Conservation (phyloP, 1,140 invertebrate species). For the Brachionus plicatilis region DNA sequence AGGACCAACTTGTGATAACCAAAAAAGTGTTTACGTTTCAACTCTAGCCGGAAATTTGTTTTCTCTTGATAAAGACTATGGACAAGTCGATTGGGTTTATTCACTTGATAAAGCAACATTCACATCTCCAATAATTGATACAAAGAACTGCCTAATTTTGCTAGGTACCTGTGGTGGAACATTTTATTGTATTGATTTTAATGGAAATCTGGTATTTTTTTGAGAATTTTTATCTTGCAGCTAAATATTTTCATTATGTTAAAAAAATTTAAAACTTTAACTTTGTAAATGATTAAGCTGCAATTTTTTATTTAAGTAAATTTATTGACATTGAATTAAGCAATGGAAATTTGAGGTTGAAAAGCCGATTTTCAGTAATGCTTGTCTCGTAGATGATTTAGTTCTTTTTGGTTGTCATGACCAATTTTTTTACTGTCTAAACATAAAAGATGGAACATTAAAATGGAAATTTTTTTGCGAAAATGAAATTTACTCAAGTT, state of each 20-base stretch:
- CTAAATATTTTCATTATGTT: background rate
- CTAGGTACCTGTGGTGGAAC: background rate
- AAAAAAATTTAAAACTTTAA: background rate
- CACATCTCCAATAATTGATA: slow-evolving; percentile 55
- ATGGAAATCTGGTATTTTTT: slow-evolving; percentile 44
- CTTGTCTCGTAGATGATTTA: slow-evolving; percentile 56
- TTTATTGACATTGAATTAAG: background rate
- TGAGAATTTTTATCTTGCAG: background rate
- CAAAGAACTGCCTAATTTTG: background rate
- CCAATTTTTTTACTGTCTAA: slow-evolving; percentile 53
- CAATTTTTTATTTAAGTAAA: background rate
- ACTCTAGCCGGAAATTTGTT: slow-evolving; percentile 62
- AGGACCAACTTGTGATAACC: slow-evolving; percentile 58
- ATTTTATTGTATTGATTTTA: slow-evolving; percentile 40
- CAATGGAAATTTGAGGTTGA: slow-evolving; percentile 44
- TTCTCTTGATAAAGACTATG: slow-evolving; percentile 53
- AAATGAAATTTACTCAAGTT: slow-evolving; percentile 63
- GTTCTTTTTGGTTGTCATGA: slow-evolving; percentile 61
- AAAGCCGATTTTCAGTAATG: slow-evolving; percentile 65
- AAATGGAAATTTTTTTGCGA: slow-evolving; percentile 51
- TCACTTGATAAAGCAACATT: slow-evolving; percentile 60
- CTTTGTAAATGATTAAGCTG: background rate
- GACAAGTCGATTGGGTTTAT: slow-evolving; percentile 58
- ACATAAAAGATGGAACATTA: slow-evolving; percentile 44
- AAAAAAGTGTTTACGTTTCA: slow-evolving; percentile 57